Evolutionary conservation across 2,888 invertebrate species (phyloP).

Genomic region (Oscheius sp.): DNA sequence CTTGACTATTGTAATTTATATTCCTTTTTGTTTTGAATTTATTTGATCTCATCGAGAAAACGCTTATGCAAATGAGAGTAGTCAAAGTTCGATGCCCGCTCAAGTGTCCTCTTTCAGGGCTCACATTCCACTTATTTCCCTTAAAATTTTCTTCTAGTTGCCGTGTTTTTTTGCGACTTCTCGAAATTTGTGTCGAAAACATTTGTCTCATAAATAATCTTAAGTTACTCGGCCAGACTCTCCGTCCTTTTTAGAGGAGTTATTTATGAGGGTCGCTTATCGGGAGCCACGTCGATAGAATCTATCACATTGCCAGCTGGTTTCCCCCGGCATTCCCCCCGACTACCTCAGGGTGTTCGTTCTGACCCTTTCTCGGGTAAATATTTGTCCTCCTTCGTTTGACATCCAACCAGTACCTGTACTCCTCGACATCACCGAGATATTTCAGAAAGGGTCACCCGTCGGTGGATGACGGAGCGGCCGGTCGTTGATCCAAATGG

Average conservation of each 20-base stretch:
- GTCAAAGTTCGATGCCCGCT: not conserved
- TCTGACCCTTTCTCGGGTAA: conserved; percentile 22
- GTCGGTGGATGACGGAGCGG: conserved; percentile 35
- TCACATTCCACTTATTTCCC: not conserved
- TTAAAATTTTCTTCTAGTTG: not conserved
- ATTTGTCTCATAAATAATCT: too few relatives aligned
- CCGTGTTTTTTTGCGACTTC: not conserved
- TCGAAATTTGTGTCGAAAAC: too few relatives aligned
- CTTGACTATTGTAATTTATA: not conserved
- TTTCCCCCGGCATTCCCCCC: not conserved
- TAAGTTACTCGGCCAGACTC: too few relatives aligned
- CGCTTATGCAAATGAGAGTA: not conserved
- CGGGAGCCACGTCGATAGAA: conserved; percentile 11
- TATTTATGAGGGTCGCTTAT: conserved; percentile 22
- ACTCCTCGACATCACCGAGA: not conserved
- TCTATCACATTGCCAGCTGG: conserved; percentile 6
- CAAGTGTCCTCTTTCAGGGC: not conserved
- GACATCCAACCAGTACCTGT: not conserved
- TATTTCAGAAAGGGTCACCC: conserved; percentile 29
- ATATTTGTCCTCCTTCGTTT: conserved; percentile 14
- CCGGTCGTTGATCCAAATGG: conserved; percentile 32
- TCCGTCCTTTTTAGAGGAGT: not conserved
- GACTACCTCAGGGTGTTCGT: conserved; percentile 5
- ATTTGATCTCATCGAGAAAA: not conserved
- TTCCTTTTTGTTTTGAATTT: not conserved